These are phyloP conservation scores for Pemphigus obesinymphae DNA, from an alignment of 1,140 invertebrate species.

Conservation along the genomic window DNA sequence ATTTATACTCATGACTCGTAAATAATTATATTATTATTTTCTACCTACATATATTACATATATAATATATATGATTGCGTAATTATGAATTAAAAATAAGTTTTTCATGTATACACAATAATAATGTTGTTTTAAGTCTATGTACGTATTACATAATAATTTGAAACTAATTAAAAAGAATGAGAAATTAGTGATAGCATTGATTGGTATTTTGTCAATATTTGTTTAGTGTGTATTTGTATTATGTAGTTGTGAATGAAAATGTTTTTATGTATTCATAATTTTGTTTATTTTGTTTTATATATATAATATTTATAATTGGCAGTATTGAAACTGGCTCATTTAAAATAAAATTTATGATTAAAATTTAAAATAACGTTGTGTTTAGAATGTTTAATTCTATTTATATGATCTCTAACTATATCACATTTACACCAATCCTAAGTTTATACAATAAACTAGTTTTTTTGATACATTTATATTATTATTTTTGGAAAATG, in stretches of 20 bases:
- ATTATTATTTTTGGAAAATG: no score
- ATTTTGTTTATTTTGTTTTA: background rate
- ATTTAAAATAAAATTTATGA: background rate
- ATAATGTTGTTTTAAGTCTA: background rate
- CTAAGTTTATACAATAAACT: background rate
- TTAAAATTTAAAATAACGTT: background rate
- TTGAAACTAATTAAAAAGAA: background rate
- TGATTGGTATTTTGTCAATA: background rate
- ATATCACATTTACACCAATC: background rate
- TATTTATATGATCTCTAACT: background rate
- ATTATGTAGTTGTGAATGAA: slow-evolving; percentile 16
- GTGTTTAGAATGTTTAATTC: background rate
- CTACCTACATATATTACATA: background rate
- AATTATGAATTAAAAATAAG: background rate
- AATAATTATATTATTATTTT: background rate
- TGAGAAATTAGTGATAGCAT: background rate
- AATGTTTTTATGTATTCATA: background rate
- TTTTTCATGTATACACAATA: background rate
- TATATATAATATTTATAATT: slow-evolving; percentile 18
- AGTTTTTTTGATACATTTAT: no score
- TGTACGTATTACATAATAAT: background rate
- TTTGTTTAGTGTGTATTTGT: slow-evolving; percentile 14
- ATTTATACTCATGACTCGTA: background rate
- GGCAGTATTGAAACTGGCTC: background rate
- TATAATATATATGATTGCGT: background rate